Percentiles rank a stretch among this genome's conserved stretches.
Conservation (phyloP, 2,888 invertebrate genomes). For the Cetonia aurata region DNA sequence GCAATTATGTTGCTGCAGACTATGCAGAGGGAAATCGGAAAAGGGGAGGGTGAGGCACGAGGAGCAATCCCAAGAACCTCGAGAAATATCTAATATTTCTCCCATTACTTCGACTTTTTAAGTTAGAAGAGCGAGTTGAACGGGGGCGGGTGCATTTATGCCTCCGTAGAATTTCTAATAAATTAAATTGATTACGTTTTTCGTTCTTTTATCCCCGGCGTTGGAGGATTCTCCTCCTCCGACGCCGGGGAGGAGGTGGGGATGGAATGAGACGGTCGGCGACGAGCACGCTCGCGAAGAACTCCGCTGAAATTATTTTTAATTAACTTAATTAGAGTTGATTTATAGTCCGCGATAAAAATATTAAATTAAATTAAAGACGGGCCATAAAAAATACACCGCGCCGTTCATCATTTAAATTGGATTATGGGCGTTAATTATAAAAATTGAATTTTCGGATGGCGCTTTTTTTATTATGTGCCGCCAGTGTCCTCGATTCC, state of each 20-base stretch:
- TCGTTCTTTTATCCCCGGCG: slow-evolving; percentile 57
- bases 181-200: slow-evolving; percentile 64
- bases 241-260: slow-evolving; percentile 1
- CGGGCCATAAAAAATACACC: slow-evolving; percentile 62
- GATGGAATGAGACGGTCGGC: neutral
- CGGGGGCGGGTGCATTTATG: neutral
- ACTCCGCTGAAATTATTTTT: slow-evolving; percentile 66
- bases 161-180: slow-evolving; percentile 58
- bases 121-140: neutral
- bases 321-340: slow-evolving; percentile 60
- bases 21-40: slow-evolving; percentile 27
- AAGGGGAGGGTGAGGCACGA: neutral
- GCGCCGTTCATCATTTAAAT: slow-evolving; percentile 60
- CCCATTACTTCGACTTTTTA: too few relatives aligned
- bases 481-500: slow-evolving; percentile 3
- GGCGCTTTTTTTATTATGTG: slow-evolving; percentile 48
- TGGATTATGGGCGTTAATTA: slow-evolving; percentile 61
- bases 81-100: too few relatives aligned
- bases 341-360: slow-evolving; percentile 59
- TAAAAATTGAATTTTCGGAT: slow-evolving; percentile 58
- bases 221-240: slow-evolving; percentile 20
- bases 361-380: slow-evolving; percentile 67
- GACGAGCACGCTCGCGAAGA: slow-evolving; percentile 54
- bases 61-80: too few relatives aligned
- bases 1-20: slow-evolving; percentile 50